These are phyloP conservation scores for Seira ritae DNA, from an alignment of 2,888 invertebrate genomes.

Conservation along the genomic window DNA sequence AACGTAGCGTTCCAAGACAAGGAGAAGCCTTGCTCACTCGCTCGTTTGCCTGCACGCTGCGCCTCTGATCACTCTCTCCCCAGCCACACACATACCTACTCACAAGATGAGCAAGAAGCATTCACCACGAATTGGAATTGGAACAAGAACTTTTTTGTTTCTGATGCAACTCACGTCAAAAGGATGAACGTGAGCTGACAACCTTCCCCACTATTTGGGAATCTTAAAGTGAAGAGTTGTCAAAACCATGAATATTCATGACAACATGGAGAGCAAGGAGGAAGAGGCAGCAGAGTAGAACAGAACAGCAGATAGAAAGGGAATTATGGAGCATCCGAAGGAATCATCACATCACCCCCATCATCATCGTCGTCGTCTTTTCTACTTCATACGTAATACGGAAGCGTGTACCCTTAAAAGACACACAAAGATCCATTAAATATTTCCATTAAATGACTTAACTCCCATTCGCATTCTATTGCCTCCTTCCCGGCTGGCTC, in stretches of 20 bases:
- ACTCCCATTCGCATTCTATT: conserved; percentile 59
- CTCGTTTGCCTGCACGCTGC: no score
- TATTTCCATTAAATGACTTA: conserved; percentile 66
- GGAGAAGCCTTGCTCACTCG: no score
- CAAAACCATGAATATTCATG: conserved; percentile 62
- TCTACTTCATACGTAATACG: no score
- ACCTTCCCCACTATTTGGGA: conserved; percentile 37
- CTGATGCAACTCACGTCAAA: conserved; percentile 46
- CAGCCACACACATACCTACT: not conserved
- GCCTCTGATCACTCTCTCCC: not conserved
- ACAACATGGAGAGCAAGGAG: conserved; percentile 21
- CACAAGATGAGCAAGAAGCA: no score
- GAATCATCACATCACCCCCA: conserved; percentile 26
- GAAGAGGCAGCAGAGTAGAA: conserved; percentile 9
- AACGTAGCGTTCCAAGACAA: no score
- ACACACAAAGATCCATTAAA: conserved; percentile 58
- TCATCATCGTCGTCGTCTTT: no score
- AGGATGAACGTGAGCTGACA: conserved; percentile 38
- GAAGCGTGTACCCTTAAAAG: conserved; percentile 47
- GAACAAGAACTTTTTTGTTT: no score
- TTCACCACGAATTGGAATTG: no score
- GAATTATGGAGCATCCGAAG: not conserved
- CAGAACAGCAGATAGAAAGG: conserved; percentile 8
- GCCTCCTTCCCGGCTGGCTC: no score
- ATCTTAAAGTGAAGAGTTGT: no score